Base-by-base conservation (phyloP, 2,797 vertebrate species). In the Enteromius afrohamiltoni region DNA sequence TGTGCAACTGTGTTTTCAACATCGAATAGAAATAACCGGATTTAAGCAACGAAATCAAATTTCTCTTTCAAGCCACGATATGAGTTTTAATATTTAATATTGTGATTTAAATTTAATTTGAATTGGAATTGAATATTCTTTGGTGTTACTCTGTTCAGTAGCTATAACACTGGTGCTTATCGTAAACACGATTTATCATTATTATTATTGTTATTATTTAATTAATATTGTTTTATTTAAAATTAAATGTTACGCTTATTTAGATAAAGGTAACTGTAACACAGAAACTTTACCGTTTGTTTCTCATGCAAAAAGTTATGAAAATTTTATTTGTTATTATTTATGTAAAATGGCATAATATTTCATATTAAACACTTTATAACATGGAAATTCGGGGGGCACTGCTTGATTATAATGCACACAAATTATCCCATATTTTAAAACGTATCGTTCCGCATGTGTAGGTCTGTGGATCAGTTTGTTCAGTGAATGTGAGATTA, bases 21-120 rank as follows among this genome's bases (percentile, higher is more conserved):
- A n/a, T 31, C 29, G 45, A 76, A 82, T n/a, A 76, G 16, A 82
- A 76, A 45, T 76, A 70, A 68, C 23, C 11, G 17, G 21, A 53
- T 73, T 75, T 4, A 58, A 31, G 16, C 45, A 64, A 65, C 13
- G 21, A 75, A 65, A 58, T 42, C 45, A 55, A 83, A 76, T 45
- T n/a, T 37, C 1, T 14, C 64, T 42, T 55, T 82, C 62, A 65
- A 55, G 47, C 7, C 49, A 45, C 58, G 65, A 51, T 76, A 8
- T 42, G 11, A 31, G 17, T 31, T n/a, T 77, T 68, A 82, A 51
- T 55, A 58, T 68, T 76, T 31, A 23, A 51, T 49, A 49, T n/a
- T 51, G 11, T 37, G 19, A 11, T 40, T 51, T 55, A 26, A 76
- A 17, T 45, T 65, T 58, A 68, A 21, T 40, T 19, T n/a, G n/a